phyloP scores from a whole-genome alignment of 1,140 invertebrate species.

The Penaeus indicus region DNA sequence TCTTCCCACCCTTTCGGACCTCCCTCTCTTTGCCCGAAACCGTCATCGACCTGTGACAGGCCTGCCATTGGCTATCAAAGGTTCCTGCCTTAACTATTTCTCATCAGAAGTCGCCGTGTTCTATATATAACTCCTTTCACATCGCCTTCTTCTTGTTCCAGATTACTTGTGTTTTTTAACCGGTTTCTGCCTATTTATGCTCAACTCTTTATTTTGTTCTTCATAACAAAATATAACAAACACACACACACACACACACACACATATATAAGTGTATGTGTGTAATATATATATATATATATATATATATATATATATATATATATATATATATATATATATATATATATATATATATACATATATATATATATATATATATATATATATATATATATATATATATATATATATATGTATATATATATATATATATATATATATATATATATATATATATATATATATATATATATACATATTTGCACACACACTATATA shows the following conservation, averaged over 20 bases:
- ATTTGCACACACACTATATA: too few species aligned
- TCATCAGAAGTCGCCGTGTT: too few species aligned
- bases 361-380: background rate
- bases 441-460: background rate
- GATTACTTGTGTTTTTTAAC: too few species aligned
- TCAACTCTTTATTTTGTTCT: too few species aligned
- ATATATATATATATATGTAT: background rate
- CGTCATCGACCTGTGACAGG: too few species aligned
- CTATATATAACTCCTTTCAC: too few species aligned
- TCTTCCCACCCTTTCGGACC: too few species aligned
- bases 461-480: slow-evolving; percentile 12
- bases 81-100: too few species aligned
- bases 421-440: background rate
- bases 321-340: slow-evolving; percentile 22
- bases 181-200: too few species aligned
- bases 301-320: slow-evolving; percentile 22
- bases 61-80: too few species aligned
- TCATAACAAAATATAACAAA: background rate
- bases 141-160: too few species aligned
- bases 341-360: background rate
- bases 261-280: slow-evolving; percentile 6
- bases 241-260: background rate
- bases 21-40: too few species aligned
- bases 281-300: background rate
- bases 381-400: slow-evolving; percentile 25